Percentiles rank a stretch among this genome's conserved stretches.
These are phyloP conservation scores for Chrysomela aeneicollis DNA, from an alignment of 2,888 invertebrate species.

Conservation along the genomic window DNA sequence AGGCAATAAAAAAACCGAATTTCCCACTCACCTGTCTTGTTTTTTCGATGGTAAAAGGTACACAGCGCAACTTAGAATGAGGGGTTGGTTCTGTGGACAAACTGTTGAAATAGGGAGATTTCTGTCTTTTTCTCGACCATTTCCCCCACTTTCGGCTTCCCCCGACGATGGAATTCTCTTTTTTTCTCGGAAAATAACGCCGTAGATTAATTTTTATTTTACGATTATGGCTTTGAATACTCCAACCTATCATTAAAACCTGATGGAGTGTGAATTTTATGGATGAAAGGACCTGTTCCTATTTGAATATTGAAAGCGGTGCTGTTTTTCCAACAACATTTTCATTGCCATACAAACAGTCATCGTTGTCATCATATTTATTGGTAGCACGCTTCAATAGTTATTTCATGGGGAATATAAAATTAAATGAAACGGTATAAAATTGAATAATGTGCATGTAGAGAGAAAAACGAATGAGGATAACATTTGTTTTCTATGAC, in stretches of 20 bases:
- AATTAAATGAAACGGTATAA: too few species aligned
- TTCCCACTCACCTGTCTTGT: slow-evolving; percentile 44
- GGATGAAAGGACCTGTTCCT: background rate
- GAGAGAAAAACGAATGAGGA: too few species aligned
- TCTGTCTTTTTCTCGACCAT: slow-evolving; percentile 46
- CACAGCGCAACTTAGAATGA: slow-evolving; percentile 54
- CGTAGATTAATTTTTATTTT: slow-evolving; percentile 36
- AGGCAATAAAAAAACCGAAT: background rate
- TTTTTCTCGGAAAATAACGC: slow-evolving; percentile 34
- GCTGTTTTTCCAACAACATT: background rate
- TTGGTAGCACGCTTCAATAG: too few species aligned
- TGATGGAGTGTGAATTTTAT: slow-evolving; percentile 15
- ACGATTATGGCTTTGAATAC: slow-evolving; percentile 24
- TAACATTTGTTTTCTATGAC: too few species aligned
- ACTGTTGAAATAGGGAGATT: slow-evolving; percentile 31
- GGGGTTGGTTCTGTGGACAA: slow-evolving; percentile 35
- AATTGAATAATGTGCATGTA: too few species aligned
- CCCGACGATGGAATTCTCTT: slow-evolving; percentile 16
- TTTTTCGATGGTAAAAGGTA: slow-evolving; percentile 46
- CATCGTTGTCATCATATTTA: too few species aligned
- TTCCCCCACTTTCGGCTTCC: slow-evolving; percentile 46
- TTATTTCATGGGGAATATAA: too few species aligned
- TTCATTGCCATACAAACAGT: too few species aligned
- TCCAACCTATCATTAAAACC: slow-evolving; percentile 1
- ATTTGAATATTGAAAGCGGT: slow-evolving; percentile 5